phyloP scores from a whole-genome alignment of 2,888 invertebrate species.

The Tachina lurida region DNA sequence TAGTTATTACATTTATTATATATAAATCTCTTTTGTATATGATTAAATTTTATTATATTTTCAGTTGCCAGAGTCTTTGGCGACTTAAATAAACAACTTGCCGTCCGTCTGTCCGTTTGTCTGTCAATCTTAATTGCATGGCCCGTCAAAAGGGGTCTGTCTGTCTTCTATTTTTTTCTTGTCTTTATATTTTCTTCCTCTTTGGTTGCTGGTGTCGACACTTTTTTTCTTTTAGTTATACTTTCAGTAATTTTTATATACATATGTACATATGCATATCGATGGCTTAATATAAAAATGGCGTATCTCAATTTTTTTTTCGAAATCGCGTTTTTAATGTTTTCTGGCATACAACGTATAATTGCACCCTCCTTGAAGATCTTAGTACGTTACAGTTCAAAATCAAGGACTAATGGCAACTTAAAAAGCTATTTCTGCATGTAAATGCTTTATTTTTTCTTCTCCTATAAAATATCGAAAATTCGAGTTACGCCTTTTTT shows the following conservation, averaged over 20 bases:
- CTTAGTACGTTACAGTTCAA: too few species aligned
- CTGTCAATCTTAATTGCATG: constrained; percentile 63
- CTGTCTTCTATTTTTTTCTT: constrained; percentile 41
- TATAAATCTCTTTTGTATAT: constrained; percentile 26
- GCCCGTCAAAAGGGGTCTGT: constrained; percentile 61
- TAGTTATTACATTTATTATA: neutral
- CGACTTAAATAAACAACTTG: constrained; percentile 37
- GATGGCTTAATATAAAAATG: too few species aligned
- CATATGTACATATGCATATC: neutral
- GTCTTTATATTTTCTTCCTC: constrained; percentile 40
- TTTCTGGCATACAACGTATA: too few species aligned
- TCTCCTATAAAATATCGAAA: too few species aligned
- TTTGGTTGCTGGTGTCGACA: neutral
- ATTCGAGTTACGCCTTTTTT: too few species aligned
- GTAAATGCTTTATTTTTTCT: too few species aligned
- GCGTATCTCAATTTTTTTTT: too few species aligned
- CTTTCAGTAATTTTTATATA: constrained; percentile 32
- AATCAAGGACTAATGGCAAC: too few species aligned
- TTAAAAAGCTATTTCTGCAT: too few species aligned
- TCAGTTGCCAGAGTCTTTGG: constrained; percentile 25
- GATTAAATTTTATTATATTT: constrained; percentile 5
- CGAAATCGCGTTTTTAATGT: too few species aligned
- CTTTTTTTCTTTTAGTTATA: constrained; percentile 1
- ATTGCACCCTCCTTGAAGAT: too few species aligned
- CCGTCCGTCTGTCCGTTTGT: constrained; percentile 23